These are phyloP conservation scores for Scortum barcoo DNA, from an alignment of 2,113 vertebrate species.

Conservation along the genomic window DNA sequence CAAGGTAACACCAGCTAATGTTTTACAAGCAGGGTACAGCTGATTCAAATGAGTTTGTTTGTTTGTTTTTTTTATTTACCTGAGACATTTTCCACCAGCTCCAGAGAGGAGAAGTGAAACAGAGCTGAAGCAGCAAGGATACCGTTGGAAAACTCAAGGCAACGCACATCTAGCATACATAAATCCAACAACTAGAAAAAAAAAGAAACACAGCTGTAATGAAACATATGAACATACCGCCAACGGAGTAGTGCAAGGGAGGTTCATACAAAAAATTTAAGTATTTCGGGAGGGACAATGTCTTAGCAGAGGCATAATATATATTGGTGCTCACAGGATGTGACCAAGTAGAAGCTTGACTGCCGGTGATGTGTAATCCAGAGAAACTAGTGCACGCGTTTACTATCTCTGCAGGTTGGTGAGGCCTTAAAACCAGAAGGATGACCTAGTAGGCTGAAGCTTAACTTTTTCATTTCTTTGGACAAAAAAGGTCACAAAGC, in stretches of 20 bases:
- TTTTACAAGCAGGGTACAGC: not conserved
- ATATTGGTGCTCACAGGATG: not conserved
- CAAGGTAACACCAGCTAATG: not conserved
- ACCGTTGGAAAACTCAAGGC: slow-evolving; percentile 91
- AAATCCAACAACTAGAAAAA: slow-evolving; percentile 90
- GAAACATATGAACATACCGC: not conserved
- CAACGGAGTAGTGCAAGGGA: not conserved
- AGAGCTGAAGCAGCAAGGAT: slow-evolving; percentile 94
- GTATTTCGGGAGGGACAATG: no score
- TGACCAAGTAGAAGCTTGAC: not conserved
- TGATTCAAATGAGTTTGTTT: not conserved
- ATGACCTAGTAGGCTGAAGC: no score
- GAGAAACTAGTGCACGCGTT: not conserved
- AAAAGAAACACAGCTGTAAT: not conserved
- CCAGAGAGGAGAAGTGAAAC: slow-evolving; percentile 95
- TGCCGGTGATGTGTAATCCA: not conserved
- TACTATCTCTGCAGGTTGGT: not conserved
- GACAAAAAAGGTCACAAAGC: no score
- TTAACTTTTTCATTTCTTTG: no score
- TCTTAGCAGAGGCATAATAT: not conserved
- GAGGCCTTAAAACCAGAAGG: not conserved
- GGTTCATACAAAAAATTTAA: not conserved
- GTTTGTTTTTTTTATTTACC: slow-evolving; percentile 82
- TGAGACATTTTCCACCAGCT: slow-evolving; percentile 93
- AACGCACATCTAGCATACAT: slow-evolving; percentile 91